Evolutionary conservation across 2,113 vertebrate genomes (phyloP), one percentile per base, ranked within the genome.

Genomic region (Sialia sialis): DNA sequence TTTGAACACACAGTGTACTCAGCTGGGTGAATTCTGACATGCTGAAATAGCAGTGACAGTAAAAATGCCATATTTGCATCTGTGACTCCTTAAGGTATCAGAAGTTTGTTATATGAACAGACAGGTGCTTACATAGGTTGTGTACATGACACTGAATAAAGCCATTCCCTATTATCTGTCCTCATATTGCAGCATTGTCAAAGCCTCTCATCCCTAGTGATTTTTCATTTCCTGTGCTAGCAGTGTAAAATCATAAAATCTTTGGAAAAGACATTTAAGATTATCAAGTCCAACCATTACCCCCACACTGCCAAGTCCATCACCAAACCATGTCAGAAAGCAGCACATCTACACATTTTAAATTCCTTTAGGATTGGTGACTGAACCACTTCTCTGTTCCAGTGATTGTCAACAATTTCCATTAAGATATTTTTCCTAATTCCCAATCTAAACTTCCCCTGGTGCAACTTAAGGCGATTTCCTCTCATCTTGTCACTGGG

Each of bases 291-390:
- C 22, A 38, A 20, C 41, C 10, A 25, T 49, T 84, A 56, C 34
- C 26, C 8, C 49, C 29, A 19, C 18, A 23, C 32, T 70, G 27
- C 56, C 36, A 58, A 66, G 22, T 19, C 22, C 22, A 58, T 38
- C 32, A 17, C 27, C 66, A 66, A 66, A 20, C 60, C 7, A 3
- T 49, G 27, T n/a, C 8, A 41, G 22, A 55, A 56, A 70, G 63
- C 26, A 23, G 48, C 4, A 5, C 13, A n/a, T 49, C 49, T 51
- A 4, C 9, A 29, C 0, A 0, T 38, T 27, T 84, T 38, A 43
- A 69, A 63, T 63, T 56, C 36, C 32, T 51, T 14, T 25, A 51
- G 49, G 49, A 9, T 8, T 51, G 25, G 49, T 51, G 49, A 29
- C 26, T 51, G 15, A 51, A 27, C 49, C 49, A 27, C 26, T 51